Evolutionary conservation across 2,113 vertebrate species (phyloP).

Genomic region (Damaliscus lunatus): DNA sequence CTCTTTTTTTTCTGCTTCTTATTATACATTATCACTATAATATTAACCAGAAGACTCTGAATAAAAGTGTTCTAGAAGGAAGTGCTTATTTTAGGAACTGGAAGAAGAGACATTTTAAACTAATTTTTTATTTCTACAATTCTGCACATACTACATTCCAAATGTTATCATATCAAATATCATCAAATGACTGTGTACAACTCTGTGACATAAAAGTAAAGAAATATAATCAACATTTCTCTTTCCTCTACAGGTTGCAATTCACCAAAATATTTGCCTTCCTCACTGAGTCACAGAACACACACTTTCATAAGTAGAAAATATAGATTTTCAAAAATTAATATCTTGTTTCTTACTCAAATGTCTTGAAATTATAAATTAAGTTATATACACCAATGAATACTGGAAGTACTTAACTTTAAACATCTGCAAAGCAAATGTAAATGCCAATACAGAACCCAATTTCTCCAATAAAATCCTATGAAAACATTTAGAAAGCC

Average conservation of each 20-base stretch:
- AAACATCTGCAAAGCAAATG: neutral
- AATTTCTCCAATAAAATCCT: neutral
- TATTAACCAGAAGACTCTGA: neutral
- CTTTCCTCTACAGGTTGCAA: neutral
- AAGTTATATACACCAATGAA: neutral
- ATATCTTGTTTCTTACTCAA: neutral
- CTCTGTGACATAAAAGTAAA: neutral
- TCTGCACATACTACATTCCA: slow-evolving; percentile 23
- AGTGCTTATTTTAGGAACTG: neutral
- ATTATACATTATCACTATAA: neutral
- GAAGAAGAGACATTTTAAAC: neutral
- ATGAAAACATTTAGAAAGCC: neutral
- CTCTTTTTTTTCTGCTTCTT: neutral
- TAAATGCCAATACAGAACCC: neutral
- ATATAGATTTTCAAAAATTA: neutral
- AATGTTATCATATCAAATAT: slow-evolving; percentile 45
- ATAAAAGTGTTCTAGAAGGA: slow-evolving; percentile 14
- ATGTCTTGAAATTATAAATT: neutral
- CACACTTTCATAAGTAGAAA: neutral
- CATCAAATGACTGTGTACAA: slow-evolving; percentile 38
- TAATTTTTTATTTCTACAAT: slow-evolving; percentile 36
- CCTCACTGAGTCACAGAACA: neutral
- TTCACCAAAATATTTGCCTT: slow-evolving; percentile 6
- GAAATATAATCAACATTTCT: slow-evolving; percentile 27
- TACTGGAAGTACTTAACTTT: neutral